Base-by-base conservation (phyloP, 2,888 invertebrate genomes). In the Halictus ligatus region DNA sequence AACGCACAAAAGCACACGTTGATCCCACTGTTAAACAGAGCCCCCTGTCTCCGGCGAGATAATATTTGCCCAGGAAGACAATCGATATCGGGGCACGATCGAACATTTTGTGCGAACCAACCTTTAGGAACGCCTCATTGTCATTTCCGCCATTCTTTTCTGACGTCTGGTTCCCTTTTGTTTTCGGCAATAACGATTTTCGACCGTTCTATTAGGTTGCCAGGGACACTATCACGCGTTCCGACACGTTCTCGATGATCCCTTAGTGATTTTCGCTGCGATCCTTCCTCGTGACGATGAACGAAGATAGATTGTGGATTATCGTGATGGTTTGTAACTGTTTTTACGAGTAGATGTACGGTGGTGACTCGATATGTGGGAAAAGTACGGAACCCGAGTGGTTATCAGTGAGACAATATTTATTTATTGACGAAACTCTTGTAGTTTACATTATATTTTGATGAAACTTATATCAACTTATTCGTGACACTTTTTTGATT, bases 11-110 rank as follows among this genome's bases (percentile, higher is more conserved):
- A 54, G 21, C 54, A 54, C 54, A 67, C 29, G 35, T 18, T 67
- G 13, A 18, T 35, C 69, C 40, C 21, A 21, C 69, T 69, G 69
- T 69, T 40, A n/a, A 69, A 40, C 40, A 69, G 69, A 69, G 21
- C 21, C 40, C 43, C 40, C n/a, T 40, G 69, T 21, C 69, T 43
- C 21, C 10, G 21, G 21, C 69, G 69, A 40, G 78, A 78, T 81
- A 81, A 78, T 72, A 78, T 43, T 43, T 50, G 60, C 72, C 72
- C 72, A 21, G 79, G 54, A 60, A 58, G 48, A 79, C 50, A 74
- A 54, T 74, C 74, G 54, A 74, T 74, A 54, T 74, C 50, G 29
- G 50, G 50, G 50, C 50, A 35, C 48, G 48, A 48, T 74, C 35
- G 48, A 35, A 54, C 50, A 50, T 73, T 69, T 35, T 35, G 69